Evolutionary conservation across 2,888 invertebrate species (phyloP).

Genomic region (Amaurobius ferox): DNA sequence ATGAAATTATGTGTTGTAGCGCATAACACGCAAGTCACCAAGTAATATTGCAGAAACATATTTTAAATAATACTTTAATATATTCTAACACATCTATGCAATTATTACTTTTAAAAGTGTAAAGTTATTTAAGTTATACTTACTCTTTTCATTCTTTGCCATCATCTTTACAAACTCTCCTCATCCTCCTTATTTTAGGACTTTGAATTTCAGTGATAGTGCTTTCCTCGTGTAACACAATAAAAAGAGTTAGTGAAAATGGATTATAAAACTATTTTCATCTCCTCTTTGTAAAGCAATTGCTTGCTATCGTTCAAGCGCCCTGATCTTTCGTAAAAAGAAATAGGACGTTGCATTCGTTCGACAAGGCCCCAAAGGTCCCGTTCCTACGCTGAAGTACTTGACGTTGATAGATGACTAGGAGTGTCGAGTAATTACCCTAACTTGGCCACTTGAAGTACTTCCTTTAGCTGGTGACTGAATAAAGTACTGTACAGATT

Average conservation of each 20-base stretch:
- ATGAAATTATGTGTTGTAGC: no score
- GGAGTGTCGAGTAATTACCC: slow-evolving; percentile 65
- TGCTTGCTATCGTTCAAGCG: slow-evolving; percentile 61
- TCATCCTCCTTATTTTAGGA: background rate
- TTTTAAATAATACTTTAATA: no score
- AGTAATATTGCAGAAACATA: no score
- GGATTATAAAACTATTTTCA: slow-evolving; percentile 24
- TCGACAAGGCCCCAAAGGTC: slow-evolving; percentile 50
- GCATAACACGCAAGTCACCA: no score
- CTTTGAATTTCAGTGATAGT: background rate
- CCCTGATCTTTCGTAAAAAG: slow-evolving; percentile 50
- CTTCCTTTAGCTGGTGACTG: slow-evolving; percentile 33
- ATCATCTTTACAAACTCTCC: background rate
- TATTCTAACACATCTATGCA: no score
- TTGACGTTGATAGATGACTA: slow-evolving; percentile 70
- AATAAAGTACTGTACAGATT: slow-evolving; percentile 45
- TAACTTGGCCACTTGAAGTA: slow-evolving; percentile 56
- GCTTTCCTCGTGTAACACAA: background rate
- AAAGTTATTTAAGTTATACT: no score
- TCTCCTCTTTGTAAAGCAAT: slow-evolving; percentile 48
- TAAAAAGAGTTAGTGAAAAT: no score
- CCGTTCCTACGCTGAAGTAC: slow-evolving; percentile 49
- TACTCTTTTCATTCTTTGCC: background rate
- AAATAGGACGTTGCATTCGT: slow-evolving; percentile 49
- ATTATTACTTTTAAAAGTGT: no score